A percentile compares a stretch with the other conserved stretches of the same genome.
Conservation (phyloP, 2,888 invertebrate genomes). For the Eupithecia subumbrata region DNA sequence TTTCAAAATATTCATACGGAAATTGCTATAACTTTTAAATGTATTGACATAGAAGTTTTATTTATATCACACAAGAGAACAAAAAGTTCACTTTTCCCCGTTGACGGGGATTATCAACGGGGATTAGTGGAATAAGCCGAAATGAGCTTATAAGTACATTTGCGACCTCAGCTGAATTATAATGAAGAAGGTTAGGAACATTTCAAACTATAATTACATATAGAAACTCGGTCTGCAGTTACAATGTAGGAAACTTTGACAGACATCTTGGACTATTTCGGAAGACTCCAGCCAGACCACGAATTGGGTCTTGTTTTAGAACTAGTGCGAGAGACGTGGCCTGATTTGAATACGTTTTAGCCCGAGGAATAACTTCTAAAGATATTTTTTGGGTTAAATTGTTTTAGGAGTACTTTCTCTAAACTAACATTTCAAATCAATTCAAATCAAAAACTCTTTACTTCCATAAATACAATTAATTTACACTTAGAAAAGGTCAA, state of each 20-base stretch:
- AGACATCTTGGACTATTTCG: conserved; percentile 57
- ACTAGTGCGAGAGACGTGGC: conserved; percentile 16
- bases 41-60: too few relatives aligned
- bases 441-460: too few relatives aligned
- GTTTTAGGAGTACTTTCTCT: background rate
- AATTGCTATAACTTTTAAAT: too few relatives aligned
- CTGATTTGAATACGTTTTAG: background rate
- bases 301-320: conserved; percentile 21
- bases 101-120: too few relatives aligned
- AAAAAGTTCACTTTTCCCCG: too few relatives aligned
- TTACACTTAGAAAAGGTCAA: too few relatives aligned
- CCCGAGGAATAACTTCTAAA: background rate
- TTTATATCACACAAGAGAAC: too few relatives aligned
- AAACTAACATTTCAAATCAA: too few relatives aligned
- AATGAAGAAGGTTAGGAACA: background rate
- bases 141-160: too few relatives aligned
- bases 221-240: conserved; percentile 35
- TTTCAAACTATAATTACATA: conserved; percentile 7
- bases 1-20: too few relatives aligned
- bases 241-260: conserved; percentile 59
- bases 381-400: background rate
- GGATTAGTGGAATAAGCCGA: too few relatives aligned
- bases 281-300: conserved; percentile 16
- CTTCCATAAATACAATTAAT: too few relatives aligned
- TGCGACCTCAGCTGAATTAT: background rate